Base-by-base conservation (phyloP, 2,797 vertebrate species). In the Hydrolagus colliei region DNA sequence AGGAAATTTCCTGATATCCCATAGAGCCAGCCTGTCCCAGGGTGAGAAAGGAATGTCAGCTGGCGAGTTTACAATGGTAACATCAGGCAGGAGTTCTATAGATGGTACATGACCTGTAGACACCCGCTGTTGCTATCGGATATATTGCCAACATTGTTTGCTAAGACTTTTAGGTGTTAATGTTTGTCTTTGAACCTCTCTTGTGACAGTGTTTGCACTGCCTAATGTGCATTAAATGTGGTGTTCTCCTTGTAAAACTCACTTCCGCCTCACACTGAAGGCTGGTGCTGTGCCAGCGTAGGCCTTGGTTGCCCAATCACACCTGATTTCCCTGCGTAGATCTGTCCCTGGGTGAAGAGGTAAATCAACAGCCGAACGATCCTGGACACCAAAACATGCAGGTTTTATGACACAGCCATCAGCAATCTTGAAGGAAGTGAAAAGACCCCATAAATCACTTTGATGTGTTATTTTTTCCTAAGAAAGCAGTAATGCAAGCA, bases 191-290 rank as follows among this genome's bases (percentile, higher is more conserved):
- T 89, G 90, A 92, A 85, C 85, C 87, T 90, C 91, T 92, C 73
- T 87, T 91, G 91, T 92, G 76, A 85, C 88, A 41, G 0, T 94
- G 89, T 95, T 95, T 95, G 87, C 73, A 72, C 90, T 92, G 87
- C 88, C 87, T 93, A 93, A 94, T 91, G 91, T 90, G 89, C 61
- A 90, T 89, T 90, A 93, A 94, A 95, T 94, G 93, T 91, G 88
- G 90, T 92, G 90, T 91, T 88, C 3, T 86, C 85, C 88, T 89
- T 90, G 88, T 91, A 89, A 91, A 92, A 90, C 9, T 8, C 41
- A 87, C 91, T 92, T 93, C 91, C 90, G 91, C 89, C 89, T 90
- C 73, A 88, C 85, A 86, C 85, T 88, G 87, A 86, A 89, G 87
- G 89, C 91, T 89, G 85, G 87, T 89, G 87, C 80, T 86, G 88